Evolutionary conservation across 2,113 vertebrate genomes (phyloP).

Genomic region (Nycticebus coucang): DNA sequence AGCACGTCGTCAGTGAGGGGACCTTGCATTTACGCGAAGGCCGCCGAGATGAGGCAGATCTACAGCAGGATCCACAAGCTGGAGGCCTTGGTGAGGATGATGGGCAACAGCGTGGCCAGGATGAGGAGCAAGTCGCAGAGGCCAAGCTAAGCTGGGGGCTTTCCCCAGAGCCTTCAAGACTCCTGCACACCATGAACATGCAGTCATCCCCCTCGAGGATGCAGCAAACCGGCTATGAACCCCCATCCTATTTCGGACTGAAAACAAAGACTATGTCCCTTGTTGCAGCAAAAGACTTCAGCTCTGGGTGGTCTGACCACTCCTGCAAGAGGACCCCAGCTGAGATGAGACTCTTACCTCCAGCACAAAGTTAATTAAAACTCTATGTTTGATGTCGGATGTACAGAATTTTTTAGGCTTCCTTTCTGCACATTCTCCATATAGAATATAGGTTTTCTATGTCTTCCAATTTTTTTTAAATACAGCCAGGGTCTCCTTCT

Average conservation of each 20-base stretch:
- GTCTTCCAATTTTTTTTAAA: constrained; percentile 59
- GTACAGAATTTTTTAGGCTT: constrained; percentile 40
- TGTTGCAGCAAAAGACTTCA: constrained; percentile 82
- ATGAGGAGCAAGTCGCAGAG: constrained; percentile 93
- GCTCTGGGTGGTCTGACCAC: background rate
- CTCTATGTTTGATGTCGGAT: constrained; percentile 20
- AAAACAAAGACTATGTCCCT: constrained; percentile 90
- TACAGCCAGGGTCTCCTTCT: background rate
- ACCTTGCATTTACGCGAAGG: constrained; percentile 93
- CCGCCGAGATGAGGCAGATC: constrained; percentile 93
- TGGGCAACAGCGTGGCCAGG: constrained; percentile 88
- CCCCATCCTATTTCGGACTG: constrained; percentile 93
- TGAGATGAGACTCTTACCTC: constrained; percentile 47
- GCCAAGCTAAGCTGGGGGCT: constrained; percentile 92
- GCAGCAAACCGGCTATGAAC: constrained; percentile 84
- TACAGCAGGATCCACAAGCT: constrained; percentile 94
- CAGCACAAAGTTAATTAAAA: background rate
- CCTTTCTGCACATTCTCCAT: constrained; percentile 42
- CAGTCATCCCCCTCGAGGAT: constrained; percentile 88
- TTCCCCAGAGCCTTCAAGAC: constrained; percentile 91
- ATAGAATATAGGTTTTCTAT: background rate
- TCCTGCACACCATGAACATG: constrained; percentile 91
- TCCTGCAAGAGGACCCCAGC: background rate
- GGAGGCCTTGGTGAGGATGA: constrained; percentile 95
- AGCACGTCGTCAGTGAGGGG: constrained; percentile 92